Evolutionary conservation across 2,113 vertebrate genomes (phyloP), one percentile per base, ranked within the genome.

Genomic region (Salvator merianae): DNA sequence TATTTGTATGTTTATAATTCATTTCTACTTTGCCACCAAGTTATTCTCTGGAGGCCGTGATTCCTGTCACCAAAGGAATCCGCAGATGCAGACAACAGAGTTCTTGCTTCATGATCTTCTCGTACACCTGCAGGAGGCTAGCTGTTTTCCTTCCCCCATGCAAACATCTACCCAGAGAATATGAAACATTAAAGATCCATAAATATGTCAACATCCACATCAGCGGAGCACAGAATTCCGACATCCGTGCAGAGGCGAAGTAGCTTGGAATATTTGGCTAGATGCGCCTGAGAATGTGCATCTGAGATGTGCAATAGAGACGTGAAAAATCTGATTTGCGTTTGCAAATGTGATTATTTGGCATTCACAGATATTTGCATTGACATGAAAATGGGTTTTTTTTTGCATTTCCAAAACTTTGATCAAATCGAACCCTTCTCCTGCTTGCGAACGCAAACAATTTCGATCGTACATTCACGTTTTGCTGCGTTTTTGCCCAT

Each of bases 151-250:
- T 89, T 47, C 88, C 88, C 32, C 75, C 14, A 72, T 81, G 88
- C 81, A 88, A 90, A 86, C 80, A 91, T 86, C 90, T 63, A 84
- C 81, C 69, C 62, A 78, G 89, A 78, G 69, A 55, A 85, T 77
- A 77, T 81, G 90, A 90, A 84, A 90, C 87, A 91, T 93, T 88
- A 92, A 94, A 93, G 86, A 50, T 88, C 93, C 89, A 87, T 87
- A 94, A 94, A 93, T 88, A 93, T 90, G 85, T 86, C 73, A 10
- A 63, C 88, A 82, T 83, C 71, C 55, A n/a, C 32, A 77, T 30
- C 86, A 87, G 80, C 24, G 55, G 40, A 90, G 32, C 62, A 65
- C 80, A 84, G 91, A 91, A 93, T 91, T 92, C 83, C 81, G 69
- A 73, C 86, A 89, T 86, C 83, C 71, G 90, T 83, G 92, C 84